A percentile compares a stretch with the other conserved stretches of the same genome.
phyloP scores from a whole-genome alignment of 2,113 vertebrate species.

The Pseudopodoces humilis region DNA sequence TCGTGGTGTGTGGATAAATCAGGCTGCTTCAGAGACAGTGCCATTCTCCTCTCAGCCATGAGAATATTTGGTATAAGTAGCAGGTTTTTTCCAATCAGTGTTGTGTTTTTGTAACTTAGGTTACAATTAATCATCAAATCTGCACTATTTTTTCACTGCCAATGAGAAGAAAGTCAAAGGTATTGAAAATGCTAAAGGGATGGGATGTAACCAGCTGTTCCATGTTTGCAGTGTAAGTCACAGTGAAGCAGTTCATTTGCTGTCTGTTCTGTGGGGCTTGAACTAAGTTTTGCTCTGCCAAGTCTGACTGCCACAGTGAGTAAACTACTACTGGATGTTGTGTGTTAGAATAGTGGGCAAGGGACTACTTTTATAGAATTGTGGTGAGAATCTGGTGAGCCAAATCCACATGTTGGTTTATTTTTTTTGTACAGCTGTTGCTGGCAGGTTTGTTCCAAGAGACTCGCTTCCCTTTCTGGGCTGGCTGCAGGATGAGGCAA shows the following conservation, averaged over 20 bases:
- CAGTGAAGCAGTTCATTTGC: neutral
- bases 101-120: constrained; percentile 19
- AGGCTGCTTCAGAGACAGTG: neutral
- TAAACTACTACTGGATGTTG: neutral
- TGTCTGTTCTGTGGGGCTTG: constrained; percentile 2
- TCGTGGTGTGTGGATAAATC: neutral
- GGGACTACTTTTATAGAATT: neutral
- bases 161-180: neutral
- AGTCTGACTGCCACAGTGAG: constrained; percentile 32
- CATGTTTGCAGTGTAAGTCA: neutral
- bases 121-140: constrained; percentile 17
- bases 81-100: neutral
- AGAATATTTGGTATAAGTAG: neutral
- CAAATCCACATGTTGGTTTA: constrained; percentile 1
- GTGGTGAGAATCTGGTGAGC: constrained; percentile 16
- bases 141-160: constrained; percentile 43
- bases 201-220: neutral
- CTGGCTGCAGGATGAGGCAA: constrained; percentile 15
- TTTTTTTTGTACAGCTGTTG: constrained; percentile 6
- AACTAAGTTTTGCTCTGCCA: constrained; percentile 37
- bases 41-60: neutral
- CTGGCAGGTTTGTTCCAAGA: neutral
- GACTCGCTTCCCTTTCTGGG: neutral
- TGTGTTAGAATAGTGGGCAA: neutral
- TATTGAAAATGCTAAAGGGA: neutral